These are phyloP conservation scores for Heliconius cydno DNA, from an alignment of 2,888 invertebrate species.

Conservation along the genomic window DNA sequence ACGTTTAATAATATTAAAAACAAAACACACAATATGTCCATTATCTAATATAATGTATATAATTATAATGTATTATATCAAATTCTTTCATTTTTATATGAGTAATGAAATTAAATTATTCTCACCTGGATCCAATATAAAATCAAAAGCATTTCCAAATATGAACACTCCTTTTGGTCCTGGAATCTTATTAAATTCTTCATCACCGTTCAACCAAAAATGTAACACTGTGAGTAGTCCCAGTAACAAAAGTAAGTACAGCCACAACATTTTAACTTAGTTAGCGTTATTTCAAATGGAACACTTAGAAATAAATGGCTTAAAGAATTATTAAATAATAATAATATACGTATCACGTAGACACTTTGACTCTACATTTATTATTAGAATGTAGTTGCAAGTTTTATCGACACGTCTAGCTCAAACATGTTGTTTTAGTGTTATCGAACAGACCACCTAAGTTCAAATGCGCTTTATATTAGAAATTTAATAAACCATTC, in stretches of 20 bases:
- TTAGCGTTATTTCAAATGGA: background rate
- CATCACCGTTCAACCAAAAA: conserved; percentile 44
- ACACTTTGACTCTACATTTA: background rate
- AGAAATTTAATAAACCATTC: background rate
- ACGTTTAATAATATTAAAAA: background rate
- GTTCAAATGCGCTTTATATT: background rate
- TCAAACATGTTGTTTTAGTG: background rate
- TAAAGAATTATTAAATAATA: background rate
- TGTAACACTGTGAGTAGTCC: background rate
- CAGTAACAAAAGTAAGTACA: conserved; percentile 6
- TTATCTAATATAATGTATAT: background rate
- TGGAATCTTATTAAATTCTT: conserved; percentile 51
- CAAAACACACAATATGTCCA: no score
- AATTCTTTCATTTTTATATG: background rate
- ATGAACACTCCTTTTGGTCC: conserved; percentile 50
- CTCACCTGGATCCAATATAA: conserved; percentile 51
- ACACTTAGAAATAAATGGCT: background rate
- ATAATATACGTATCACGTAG: background rate
- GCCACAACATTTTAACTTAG: conserved; percentile 15
- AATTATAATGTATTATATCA: no score
- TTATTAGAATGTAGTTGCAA: background rate
- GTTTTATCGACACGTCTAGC: background rate
- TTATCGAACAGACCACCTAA: background rate
- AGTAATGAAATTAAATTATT: background rate
- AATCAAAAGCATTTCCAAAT: conserved; percentile 50